phyloP scores from a whole-genome alignment of 1,140 invertebrate species.

The Gryllus bimaculatus region DNA sequence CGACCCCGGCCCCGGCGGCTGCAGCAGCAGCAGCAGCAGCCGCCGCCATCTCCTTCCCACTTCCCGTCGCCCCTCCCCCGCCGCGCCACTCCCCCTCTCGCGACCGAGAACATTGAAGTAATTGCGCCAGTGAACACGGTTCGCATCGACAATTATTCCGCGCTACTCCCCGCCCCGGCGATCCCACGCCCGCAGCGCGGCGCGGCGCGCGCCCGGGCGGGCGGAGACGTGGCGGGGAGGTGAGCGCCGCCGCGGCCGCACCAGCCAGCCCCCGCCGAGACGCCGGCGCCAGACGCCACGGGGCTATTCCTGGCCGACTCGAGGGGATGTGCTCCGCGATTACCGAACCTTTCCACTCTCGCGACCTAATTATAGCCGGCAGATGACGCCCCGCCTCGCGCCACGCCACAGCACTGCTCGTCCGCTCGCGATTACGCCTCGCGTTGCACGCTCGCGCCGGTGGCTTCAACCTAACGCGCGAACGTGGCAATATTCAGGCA shows the following conservation, averaged over 20 bases:
- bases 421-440: background rate
- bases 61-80: slow-evolving; percentile 24
- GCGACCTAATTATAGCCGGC: background rate
- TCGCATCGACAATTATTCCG: too few relatives aligned
- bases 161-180: too few relatives aligned
- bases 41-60: slow-evolving; percentile 13
- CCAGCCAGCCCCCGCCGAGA: slow-evolving; percentile 7
- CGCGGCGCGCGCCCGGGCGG: too few relatives aligned
- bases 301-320: background rate
- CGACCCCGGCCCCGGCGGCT: slow-evolving; percentile 31
- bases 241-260: slow-evolving; percentile 15
- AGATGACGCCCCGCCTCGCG: background rate
- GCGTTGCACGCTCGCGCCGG: too few relatives aligned
- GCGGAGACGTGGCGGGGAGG: slow-evolving; percentile 2
- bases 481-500: too few relatives aligned
- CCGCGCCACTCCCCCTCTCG: slow-evolving; percentile 24
- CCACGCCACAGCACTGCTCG: background rate
- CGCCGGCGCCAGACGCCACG: too few relatives aligned
- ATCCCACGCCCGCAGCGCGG: too few relatives aligned
- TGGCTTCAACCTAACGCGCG: too few relatives aligned
- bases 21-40: slow-evolving; percentile 29
- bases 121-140: background rate
- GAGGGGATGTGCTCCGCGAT: background rate
- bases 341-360: background rate
- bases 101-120: slow-evolving; percentile 24